Evolutionary conservation across 2,888 invertebrate genomes (phyloP).

Genomic region (Orthosia gothica): DNA sequence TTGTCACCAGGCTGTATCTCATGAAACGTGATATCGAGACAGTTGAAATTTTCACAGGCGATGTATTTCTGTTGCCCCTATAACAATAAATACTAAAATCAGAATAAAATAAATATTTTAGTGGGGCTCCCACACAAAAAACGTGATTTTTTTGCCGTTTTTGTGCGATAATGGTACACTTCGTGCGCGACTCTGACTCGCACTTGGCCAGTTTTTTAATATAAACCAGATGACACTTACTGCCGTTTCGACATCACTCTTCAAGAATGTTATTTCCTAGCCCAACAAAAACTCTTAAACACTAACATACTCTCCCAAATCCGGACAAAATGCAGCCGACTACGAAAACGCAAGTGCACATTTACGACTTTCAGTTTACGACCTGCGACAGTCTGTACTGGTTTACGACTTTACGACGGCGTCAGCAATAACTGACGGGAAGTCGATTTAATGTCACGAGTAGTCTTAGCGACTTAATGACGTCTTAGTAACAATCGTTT

Average conservation of each 20-base stretch:
- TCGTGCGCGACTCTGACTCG: too few species aligned
- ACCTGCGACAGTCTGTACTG: conserved; percentile 62
- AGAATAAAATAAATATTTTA: too few species aligned
- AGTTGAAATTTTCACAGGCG: too few species aligned
- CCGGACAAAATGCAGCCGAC: conserved; percentile 42
- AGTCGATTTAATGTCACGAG: conserved; percentile 59
- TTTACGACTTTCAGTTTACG: conserved; percentile 64
- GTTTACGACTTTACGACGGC: conserved; percentile 62
- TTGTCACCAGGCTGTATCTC: too few species aligned
- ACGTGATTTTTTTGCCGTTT: too few species aligned
- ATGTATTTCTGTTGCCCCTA: too few species aligned
- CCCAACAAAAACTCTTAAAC: neutral
- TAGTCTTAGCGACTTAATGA: conserved; percentile 58
- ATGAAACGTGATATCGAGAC: too few species aligned
- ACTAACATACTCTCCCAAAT: conserved; percentile 34
- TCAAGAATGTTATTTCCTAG: neutral
- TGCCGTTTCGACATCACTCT: neutral
- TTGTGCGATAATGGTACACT: too few species aligned
- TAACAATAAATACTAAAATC: too few species aligned
- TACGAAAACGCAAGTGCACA: conserved; percentile 60
- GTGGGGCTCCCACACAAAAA: too few species aligned
- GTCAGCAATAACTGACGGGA: conserved; percentile 66
- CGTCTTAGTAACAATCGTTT: conserved; percentile 49
- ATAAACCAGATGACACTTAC: neutral
- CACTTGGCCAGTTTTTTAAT: too few species aligned